Conservation (phyloP, 2,888 invertebrate species). For the Dromius quadrimaculatus region DNA sequence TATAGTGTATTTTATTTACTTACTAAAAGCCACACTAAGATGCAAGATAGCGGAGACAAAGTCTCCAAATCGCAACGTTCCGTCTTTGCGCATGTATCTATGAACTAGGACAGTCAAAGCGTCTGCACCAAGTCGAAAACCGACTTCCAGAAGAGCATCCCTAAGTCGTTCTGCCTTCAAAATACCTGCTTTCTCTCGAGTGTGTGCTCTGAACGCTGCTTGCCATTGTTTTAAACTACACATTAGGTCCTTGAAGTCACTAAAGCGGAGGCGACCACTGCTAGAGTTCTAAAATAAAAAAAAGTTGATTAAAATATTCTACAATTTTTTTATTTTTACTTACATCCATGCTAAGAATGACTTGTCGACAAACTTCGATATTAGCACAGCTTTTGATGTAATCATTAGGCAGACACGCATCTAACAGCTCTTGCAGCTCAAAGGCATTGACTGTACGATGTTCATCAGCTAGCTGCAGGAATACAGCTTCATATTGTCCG, state of each 20-base stretch:
- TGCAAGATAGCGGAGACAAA: constrained; percentile 92
- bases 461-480: constrained; percentile 90
- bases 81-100: constrained; percentile 92
- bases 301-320: not conserved
- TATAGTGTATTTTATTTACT: constrained; percentile 62
- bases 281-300: constrained; percentile 73
- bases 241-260: constrained; percentile 91
- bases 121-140: constrained; percentile 88
- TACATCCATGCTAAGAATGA: constrained; percentile 90
- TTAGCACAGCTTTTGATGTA: constrained; percentile 95
- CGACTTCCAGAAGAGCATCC: constrained; percentile 88
- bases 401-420: constrained; percentile 92
- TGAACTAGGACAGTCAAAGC: constrained; percentile 85
- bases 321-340: too few relatives aligned
- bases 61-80: constrained; percentile 90
- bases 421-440: constrained; percentile 89
- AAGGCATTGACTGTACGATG: constrained; percentile 91
- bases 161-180: constrained; percentile 86
- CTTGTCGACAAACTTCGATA: constrained; percentile 91
- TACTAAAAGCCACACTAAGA: constrained; percentile 89
- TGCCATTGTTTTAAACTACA: constrained; percentile 93
- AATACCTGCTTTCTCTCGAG: constrained; percentile 91
- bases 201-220: constrained; percentile 88
- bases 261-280: constrained; percentile 83
- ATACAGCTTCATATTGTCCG: constrained; percentile 89